Evolutionary conservation across 2,113 vertebrate genomes (phyloP).

Genomic region (Psilopogon haemacephalus): DNA sequence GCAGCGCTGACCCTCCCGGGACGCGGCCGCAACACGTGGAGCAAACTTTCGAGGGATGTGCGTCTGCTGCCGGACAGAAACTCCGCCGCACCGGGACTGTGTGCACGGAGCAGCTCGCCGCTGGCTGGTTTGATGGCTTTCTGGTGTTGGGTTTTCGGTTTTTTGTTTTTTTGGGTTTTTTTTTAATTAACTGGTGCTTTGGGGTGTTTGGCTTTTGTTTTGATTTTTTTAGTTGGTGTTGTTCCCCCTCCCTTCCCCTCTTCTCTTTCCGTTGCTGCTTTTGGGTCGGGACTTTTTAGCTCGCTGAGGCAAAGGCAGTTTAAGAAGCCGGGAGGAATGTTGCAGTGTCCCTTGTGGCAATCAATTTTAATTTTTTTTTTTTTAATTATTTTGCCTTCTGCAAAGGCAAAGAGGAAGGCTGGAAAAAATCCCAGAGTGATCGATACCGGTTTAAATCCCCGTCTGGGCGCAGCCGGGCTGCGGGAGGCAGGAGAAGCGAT

Average conservation of each 20-base stretch:
- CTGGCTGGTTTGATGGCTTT: constrained; percentile 36
- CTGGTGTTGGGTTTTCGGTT: neutral
- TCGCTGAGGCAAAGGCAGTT: neutral
- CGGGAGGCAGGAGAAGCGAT: neutral
- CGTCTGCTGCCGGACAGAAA: constrained; percentile 1
- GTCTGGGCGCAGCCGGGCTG: neutral
- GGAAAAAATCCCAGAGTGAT: neutral
- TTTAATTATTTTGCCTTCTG: neutral
- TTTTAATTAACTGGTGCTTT: neutral
- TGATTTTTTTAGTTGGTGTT: neutral
- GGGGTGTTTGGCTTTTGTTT: neutral
- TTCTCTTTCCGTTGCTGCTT: neutral
- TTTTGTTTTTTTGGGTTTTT: neutral
- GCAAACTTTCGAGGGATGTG: constrained; percentile 62
- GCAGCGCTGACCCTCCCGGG: neutral
- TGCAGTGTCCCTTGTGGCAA: constrained; percentile 20
- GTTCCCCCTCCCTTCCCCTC: neutral
- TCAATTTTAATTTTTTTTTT: neutral
- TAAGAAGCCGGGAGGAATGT: constrained; percentile 1
- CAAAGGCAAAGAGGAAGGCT: neutral
- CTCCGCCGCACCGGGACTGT: neutral
- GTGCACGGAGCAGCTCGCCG: constrained; percentile 21
- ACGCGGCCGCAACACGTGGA: constrained; percentile 60
- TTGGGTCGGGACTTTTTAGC: neutral
- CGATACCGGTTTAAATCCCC: neutral